phyloP scores from a whole-genome alignment of 2,888 invertebrate species.

The Lagria hirta region DNA sequence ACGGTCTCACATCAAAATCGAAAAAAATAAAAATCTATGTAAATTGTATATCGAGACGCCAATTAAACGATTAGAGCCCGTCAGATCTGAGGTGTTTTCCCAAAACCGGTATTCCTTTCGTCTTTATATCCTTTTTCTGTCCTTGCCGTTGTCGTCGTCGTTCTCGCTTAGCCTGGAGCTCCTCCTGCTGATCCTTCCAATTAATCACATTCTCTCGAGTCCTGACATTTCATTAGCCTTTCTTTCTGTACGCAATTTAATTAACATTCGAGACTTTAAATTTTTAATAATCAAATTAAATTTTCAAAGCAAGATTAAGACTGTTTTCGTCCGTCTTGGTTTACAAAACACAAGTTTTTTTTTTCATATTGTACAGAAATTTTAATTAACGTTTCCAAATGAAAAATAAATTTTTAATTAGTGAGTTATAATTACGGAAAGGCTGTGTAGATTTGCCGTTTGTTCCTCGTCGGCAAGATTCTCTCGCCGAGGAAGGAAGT shows the following conservation, averaged over 20 bases:
- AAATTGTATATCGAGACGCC: no score
- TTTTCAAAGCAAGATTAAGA: conserved; percentile 43
- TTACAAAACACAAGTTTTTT: conserved; percentile 39
- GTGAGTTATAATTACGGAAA: conserved; percentile 26
- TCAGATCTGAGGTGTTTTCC: conserved; percentile 18
- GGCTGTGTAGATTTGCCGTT: conserved; percentile 20
- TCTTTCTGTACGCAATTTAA: conserved; percentile 55
- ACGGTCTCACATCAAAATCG: no score
- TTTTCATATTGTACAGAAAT: conserved; percentile 32
- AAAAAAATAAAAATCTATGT: no score
- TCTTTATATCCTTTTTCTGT: conserved; percentile 2
- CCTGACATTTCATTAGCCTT: conserved; percentile 56
- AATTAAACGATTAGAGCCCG: conserved; percentile 16
- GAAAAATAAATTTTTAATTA: conserved; percentile 39
- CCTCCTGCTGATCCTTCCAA: conserved; percentile 45
- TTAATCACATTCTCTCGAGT: conserved; percentile 54
- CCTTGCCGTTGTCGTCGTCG: conserved; percentile 15
- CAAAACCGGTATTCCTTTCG: conserved; percentile 19
- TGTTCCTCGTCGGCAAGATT: conserved; percentile 6
- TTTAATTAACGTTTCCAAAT: conserved; percentile 38
- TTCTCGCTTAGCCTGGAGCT: conserved; percentile 22
- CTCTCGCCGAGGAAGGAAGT: neutral
- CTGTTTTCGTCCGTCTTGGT: conserved; percentile 40
- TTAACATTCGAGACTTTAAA: conserved; percentile 55
- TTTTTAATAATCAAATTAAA: conserved; percentile 55